Percentiles rank a stretch among this genome's conserved stretches.
Evolutionary conservation across 2,888 invertebrate genomes (phyloP).

Genomic region (Standfussiana lucernea): DNA sequence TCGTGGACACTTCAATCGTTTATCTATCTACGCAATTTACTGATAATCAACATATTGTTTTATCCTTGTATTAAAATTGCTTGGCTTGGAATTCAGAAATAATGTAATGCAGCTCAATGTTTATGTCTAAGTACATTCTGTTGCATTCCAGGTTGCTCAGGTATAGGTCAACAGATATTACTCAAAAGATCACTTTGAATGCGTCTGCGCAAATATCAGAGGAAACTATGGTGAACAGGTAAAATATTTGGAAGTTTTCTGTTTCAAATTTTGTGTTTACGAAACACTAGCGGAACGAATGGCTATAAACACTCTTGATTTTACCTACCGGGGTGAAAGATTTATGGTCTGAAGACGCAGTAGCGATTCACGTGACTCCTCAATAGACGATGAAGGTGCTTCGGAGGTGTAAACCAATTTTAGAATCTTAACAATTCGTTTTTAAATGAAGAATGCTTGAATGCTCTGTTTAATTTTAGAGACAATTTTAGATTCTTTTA

Average conservation of each 20-base stretch:
- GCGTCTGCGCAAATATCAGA: no score
- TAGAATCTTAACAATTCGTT: conserved; percentile 5
- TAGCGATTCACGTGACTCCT: conserved; percentile 1
- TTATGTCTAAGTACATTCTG: conserved; percentile 51
- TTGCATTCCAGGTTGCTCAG: conserved; percentile 47
- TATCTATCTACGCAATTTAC: conserved; percentile 14
- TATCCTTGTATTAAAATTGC: conserved; percentile 32
- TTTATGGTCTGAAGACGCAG: conserved; percentile 32
- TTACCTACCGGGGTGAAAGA: conserved; percentile 39
- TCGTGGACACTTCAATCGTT: conserved; percentile 24
- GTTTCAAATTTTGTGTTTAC: conserved; percentile 63
- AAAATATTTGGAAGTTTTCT: conserved; percentile 58
- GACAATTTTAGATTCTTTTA: not conserved
- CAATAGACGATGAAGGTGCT: not conserved
- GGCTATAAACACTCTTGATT: conserved; percentile 40
- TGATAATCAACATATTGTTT: conserved; percentile 20
- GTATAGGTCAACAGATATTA: no score
- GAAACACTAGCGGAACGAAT: conserved; percentile 48
- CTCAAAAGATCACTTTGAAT: conserved; percentile 54
- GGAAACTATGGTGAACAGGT: conserved; percentile 36
- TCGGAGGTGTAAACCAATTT: not conserved
- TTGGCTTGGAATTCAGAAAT: conserved; percentile 38
- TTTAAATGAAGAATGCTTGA: not conserved
- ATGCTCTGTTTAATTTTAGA: not conserved
- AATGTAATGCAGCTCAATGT: conserved; percentile 39